Evolutionary conservation across 2,113 vertebrate genomes (phyloP), one percentile per base, ranked within the genome.

Genomic region (Ceyx margarethae): DNA sequence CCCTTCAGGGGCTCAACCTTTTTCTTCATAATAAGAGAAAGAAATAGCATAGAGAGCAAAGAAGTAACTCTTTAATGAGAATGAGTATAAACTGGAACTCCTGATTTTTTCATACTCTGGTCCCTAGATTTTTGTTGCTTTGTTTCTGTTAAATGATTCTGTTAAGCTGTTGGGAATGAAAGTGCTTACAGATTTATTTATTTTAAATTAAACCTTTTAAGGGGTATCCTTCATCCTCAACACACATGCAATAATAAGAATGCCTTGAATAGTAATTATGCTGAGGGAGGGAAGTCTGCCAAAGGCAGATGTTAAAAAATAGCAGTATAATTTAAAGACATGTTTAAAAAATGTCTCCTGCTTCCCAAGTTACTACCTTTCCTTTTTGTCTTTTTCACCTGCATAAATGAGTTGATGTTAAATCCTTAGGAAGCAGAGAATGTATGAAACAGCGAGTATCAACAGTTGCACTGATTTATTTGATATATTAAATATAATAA

Each of bases 181-280:
- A 90, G 67, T 87, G 48, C 74, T 87, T 62, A 89, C 17, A 71
- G 61, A 80, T 87, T 96, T 85, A 48, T 94, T 94, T 86, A 69
- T 95, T 96, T 96, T 87, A 48, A 89, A 94, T 79, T 88, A 91
- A 89, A 35, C 29, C 29, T 83, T 95, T 81, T 72, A 89, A 95
- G 95, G 72, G 65, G 35, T 48, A 50, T 81, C 37, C 66, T 75
- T 48, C 40, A 87, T 77, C 53, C 29, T 91, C 35, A 68, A 65
- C 75, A 81, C 31, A 86, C 66, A 85, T 3, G 9, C 50, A 96
- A 74, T 67, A 94, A 91, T 40, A 93, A 75, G 78, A 92, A 69
- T 85, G 50, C 58, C 91, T 93, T 95, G 48, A 90, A 68, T 75
- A 60, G 76, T 50, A 88, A 90, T 64, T 77, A 31, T 33, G 13